Base-by-base conservation (phyloP, 2,113 vertebrate species). In the Pseudorasbora parva region DNA sequence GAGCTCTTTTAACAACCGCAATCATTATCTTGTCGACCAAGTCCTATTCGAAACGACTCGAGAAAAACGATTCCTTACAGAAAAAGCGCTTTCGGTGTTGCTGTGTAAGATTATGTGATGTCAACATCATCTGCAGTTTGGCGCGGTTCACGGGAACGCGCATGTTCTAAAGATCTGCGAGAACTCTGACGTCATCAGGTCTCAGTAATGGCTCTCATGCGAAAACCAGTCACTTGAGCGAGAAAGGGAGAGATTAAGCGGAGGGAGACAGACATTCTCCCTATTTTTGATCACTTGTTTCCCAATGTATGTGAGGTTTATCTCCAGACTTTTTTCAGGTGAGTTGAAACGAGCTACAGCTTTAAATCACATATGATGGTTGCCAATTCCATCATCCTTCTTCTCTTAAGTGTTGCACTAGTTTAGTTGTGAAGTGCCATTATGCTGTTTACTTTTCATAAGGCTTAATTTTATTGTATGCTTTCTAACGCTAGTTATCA, bases 311-410 rank as follows among this genome's bases (percentile, higher is more conserved):
- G 82, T 91, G 89, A 91, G 91, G 78, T 80, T 87, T 90, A 89
- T 93, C 77, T 90, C 89, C 86, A 92, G 89, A 51, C 30, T 92
- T 0, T 83, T 89, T 60, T 92, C 94, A 91, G 94, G 94, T 95
- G 92, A 76, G 92, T 87, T 77, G 30, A 41, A 7, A 27, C 8
- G 41, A 66, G 25, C 41, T 12, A 0, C 1, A 4, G n/a, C 21
- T 45, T 66, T 30, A 49, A 49, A 47, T 47, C 9, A 30, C 27
- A 25, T 2, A 7, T 6, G 33, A 60, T 79, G 83, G 84, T 23
- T 17, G 23, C 37, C 5, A 21, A 5, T 49, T 30, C 17, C 59
- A 66, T 79, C 57, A n/a, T 49, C 17, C 27, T 27, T 60, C 3
- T 41, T 25, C n/a, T 49, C 23, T 64, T 21, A 27, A 66, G 47